Evolutionary conservation across 2,888 invertebrate genomes (phyloP), one percentile per base, ranked within the genome.

Genomic region (Lasioglossum oenotherae): DNA sequence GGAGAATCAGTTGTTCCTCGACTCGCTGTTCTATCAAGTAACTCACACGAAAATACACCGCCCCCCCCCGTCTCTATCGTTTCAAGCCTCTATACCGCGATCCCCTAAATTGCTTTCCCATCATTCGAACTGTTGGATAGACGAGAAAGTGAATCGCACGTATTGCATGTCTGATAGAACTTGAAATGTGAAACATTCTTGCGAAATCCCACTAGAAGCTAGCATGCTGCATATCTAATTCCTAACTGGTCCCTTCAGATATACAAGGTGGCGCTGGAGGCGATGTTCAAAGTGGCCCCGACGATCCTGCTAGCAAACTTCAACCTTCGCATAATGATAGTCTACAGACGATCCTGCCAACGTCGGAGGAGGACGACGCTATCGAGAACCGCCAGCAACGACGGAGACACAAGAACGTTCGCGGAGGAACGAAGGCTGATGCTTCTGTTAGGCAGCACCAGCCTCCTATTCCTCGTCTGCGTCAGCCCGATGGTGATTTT

Each of bases 401-500:
- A 96, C 88, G 97, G 97, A 76, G 97, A 97, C 94, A 96, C 96
- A 0, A 95, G 96, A 44, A 97, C 97, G 92, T 97, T 97, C 91
- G 97, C 97, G 12, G 97, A 97, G 93, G 97, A 97, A 92, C 95
- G 97, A 71, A 95, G 97, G 16, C 95, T 97, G 57, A 96, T 97
- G 87, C 95, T 97, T 71, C 95, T 97, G 67, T 94, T 97, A 75
- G 97, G 97, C 49, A 97, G 97, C 84, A 97, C 97, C 6, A 97
- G 97, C 88, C 96, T 97, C 77, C 94, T 97, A 71, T 97, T 97
- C 94, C 95, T 97, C 75, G 96, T 97, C 31, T 97, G 97, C 94
- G 97, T 97, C 53, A 97, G 97, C 27, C 97, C 97, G 0, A 97
- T 97, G 97, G 97, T 97, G 79, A 96, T 97, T 87, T 95, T 97